Base-by-base conservation (phyloP, 1,140 invertebrate genomes). In the Dendroctonus ponderosae region DNA sequence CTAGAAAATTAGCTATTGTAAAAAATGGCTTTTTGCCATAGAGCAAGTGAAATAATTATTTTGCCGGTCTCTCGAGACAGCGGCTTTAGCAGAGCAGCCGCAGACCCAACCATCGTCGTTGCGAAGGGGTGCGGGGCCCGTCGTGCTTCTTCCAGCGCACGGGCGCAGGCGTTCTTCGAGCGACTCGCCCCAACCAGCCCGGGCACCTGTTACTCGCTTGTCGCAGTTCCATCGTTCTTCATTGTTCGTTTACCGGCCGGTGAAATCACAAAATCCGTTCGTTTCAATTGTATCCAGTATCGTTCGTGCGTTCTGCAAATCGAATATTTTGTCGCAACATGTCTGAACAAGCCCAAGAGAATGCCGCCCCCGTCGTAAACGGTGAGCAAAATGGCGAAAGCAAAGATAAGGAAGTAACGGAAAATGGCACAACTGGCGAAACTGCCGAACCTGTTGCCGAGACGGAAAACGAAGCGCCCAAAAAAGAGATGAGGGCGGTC, bases 401-500 rank as follows among this genome's bases (percentile, higher is more conserved):
- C 12, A 80, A 81, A 40, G 75, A 78, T 49, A 73, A 74, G 61
- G 74, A 77, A 50, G 73, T 79, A 14, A 82, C 81, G 62, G 82
- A 83, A 77, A 83, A 83, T 71, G 82, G 80, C 62, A 81, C 80
- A 9, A 77, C 74, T 38, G 80, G 81, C 46, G 82, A 79, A 66
- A 72, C 75, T 6, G 79, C 80, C 76, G 60, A 80, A 78, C 68
- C 81, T 81, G 73, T 76, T 77, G 71, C 75, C 15, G 77, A 80
- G 8, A 78, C 77, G 70, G 80, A 82, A 69, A 84, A 84, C 60
- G 81, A 84, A 70, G 84, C 87, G 63, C 83, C 83, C 41, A 90
- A 91, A 79, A 90, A 91, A 79, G 89, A 93, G 80, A 92, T 93
- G 90, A 84, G 87, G 79, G 88, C 88, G 68, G 86, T 94, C 67